Evolutionary conservation across 2,797 vertebrate species (phyloP).

Genomic region (Hyperoplus immaculatus): DNA sequence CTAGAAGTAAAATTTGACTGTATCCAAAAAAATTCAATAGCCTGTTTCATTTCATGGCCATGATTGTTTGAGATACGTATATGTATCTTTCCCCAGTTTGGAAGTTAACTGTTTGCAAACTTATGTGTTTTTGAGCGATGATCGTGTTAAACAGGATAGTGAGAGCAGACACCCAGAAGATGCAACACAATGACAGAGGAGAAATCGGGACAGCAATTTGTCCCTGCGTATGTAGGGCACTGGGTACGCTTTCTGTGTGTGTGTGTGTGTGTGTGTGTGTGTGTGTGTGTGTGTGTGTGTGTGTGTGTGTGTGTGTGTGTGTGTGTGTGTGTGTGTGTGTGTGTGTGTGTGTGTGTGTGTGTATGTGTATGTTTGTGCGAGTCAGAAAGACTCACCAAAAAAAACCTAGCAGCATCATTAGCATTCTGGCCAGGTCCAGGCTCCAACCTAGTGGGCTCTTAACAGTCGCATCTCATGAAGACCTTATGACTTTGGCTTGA

Average conservation of each 20-base stretch:
- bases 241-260: slow-evolving; percentile 1
- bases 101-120: slow-evolving; percentile 12
- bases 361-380: not conserved
- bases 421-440: slow-evolving; percentile 51
- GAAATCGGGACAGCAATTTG: slow-evolving; percentile 62
- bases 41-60: slow-evolving; percentile 8
- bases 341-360: slow-evolving; percentile 29
- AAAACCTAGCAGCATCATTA: slow-evolving; percentile 43
- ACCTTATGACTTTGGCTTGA: slow-evolving; percentile 48
- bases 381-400: slow-evolving; percentile 37
- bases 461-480: slow-evolving; percentile 26
- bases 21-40: not conserved
- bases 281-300: slow-evolving; percentile 23
- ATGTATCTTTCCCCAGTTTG: slow-evolving; percentile 19
- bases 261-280: slow-evolving; percentile 27
- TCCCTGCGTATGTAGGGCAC: slow-evolving; percentile 69
- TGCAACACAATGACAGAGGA: slow-evolving; percentile 46
- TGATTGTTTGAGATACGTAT: not conserved
- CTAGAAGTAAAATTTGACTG: not conserved
- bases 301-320: slow-evolving; percentile 36
- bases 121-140: slow-evolving; percentile 17
- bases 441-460: not conserved
- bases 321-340: slow-evolving; percentile 18
- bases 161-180: slow-evolving; percentile 54
- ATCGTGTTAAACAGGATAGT: slow-evolving; percentile 55